Base-by-base conservation (phyloP, 2,888 invertebrate genomes). In the Oscheius sp. region DNA sequence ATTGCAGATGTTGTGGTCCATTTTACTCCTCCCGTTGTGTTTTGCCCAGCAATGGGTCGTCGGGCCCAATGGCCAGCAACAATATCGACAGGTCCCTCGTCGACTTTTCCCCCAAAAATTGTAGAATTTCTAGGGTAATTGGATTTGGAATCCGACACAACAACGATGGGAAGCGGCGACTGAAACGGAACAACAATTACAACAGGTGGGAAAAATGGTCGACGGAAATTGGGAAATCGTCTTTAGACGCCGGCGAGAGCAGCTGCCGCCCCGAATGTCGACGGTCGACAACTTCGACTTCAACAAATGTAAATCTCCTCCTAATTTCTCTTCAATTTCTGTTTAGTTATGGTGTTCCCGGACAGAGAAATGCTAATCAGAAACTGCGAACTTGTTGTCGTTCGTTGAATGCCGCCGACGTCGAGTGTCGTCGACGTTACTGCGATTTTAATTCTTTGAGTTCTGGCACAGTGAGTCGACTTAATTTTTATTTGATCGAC, bases 361-460 rank as follows among this genome's bases (percentile, higher is more conserved):
- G 77, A 25, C 64, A 78, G 59, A 21, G 77, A 72, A 79, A 76
- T 45, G 76, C 86, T 23, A 87, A 87, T 72, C 82, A 84, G 70
- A 87, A 87, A 70, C 80, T 87, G 53, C 75, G 83, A 53, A 73
- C 78, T 7, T 87, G 87, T 74, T 87, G 87, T 73, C 73, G 81
- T n/a, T 80, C 77, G 12, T 72, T 87, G 73, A 84, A 86, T 56
- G 76, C 85, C n/a, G 87, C 87, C 13, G 87, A 87, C 72, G 69
- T 77, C 46, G 87, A 88, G 41, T 87, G 87, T 68, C 82, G 87
- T 52, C 71, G 77, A 7, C 74, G 84, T 58, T 87, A 84, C 72
- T 87, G 87, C 63, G 87, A 88, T 73, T 87, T 87, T 74, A 83
- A 83, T 59, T 84, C 87, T 12, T 75, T 87, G 45, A 35, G 79